Evolutionary conservation across 2,113 vertebrate species (phyloP), one percentile per base, ranked within the genome.

Genomic region (Sapajus apella): DNA sequence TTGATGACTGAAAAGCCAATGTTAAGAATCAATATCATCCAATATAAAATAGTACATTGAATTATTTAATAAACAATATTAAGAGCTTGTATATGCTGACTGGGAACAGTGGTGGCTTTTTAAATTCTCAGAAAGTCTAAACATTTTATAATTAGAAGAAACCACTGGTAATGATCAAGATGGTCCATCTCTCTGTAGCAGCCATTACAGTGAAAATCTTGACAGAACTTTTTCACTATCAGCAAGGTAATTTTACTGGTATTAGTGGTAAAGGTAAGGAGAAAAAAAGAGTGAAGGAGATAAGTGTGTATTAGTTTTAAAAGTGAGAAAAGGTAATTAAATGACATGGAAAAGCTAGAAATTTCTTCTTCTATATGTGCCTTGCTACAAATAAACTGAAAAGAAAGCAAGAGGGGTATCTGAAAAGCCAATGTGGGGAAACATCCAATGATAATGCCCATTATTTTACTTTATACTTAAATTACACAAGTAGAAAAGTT

Each of bases 401-500:
- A 89, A 97, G 58, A 85, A 76, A 97, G 79, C 64, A 84, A 90
- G 94, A 20, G 25, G 56, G 79, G 50, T 97, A 92, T 90, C 85
- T 93, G 77, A 92, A 97, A 98, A 96, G 91, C 96, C 82, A 80
- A 93, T 35, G 5, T 85, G 56, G 76, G 97, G 66, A 91, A 96
- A 97, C 68, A 32, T 5, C 85, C 90, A 92, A 84, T 95, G 84
- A 97, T 94, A 98, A 98, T 90, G 92, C 96, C 97, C 98, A 40
- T 80, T 90, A 56, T 85, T 95, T 98, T 94, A 95, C 97, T 80
- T 93, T 68, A 95, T 98, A 97, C 95, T 98, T 98, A 98, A 99
- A 99, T 98, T 98, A 99, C 98, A 98, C 98, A 97, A 98, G 97
- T 97, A 99, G 98, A 98, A 98, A 98, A 98, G 97, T 98, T 98